Evolutionary conservation across 1,140 invertebrate species (phyloP).

Genomic region (Bombus pyrosoma): DNA sequence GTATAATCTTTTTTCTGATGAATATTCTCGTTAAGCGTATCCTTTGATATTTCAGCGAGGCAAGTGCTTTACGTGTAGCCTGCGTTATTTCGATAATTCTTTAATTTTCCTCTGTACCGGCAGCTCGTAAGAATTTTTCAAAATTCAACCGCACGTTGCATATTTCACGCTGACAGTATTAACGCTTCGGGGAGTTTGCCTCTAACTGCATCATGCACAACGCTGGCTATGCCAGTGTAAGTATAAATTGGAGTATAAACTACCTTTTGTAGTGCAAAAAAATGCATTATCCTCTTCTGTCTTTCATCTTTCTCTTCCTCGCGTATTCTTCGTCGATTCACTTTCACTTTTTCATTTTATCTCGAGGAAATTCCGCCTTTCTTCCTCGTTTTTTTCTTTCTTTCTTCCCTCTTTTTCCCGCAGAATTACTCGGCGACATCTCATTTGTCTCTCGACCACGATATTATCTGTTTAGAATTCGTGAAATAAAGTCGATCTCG

Average conservation of each 20-base stretch:
- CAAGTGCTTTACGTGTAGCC: not conserved
- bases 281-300: slow-evolving; percentile 45
- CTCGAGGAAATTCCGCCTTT: not conserved
- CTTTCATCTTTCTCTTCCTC: not conserved
- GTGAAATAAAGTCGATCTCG: not conserved
- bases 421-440: slow-evolving; percentile 14
- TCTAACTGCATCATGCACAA: slow-evolving; percentile 29
- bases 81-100: not conserved
- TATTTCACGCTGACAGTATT: slow-evolving; percentile 26
- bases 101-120: not conserved
- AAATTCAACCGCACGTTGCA: not conserved
- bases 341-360: not conserved
- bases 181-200: not conserved
- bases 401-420: too few relatives aligned
- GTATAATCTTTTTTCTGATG: not conserved
- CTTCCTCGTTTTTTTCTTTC: too few relatives aligned
- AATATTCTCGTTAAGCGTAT: not conserved
- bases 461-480: not conserved
- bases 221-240: not conserved
- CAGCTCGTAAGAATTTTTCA: not conserved
- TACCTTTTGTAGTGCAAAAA: slow-evolving; percentile 4
- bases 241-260: slow-evolving; percentile 3
- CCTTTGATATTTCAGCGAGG: not conserved
- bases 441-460: not conserved
- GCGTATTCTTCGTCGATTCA: not conserved